Evolutionary conservation across 2,888 invertebrate species (phyloP), one percentile per base, ranked within the genome.

Genomic region (Heliconius cydno): DNA sequence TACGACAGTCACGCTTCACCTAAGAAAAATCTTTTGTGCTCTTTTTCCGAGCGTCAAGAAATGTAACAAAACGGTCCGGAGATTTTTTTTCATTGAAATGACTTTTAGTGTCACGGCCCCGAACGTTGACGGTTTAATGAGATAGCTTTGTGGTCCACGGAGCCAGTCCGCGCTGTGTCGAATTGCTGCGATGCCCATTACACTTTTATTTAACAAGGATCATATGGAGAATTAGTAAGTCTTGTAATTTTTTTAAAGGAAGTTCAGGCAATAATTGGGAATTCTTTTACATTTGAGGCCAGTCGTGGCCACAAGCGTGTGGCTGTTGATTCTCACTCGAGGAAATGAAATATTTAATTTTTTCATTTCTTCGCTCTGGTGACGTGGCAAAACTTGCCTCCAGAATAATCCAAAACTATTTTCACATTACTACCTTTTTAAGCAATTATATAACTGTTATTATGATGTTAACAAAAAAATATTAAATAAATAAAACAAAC

Each of bases 1-100:
- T 94, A 94, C 92, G 89, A 88, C 91, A 91, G 94, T 94, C 94
- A 94, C 93, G 94, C 93, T 92, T 92, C 91, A 88, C 90, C 93
- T 92, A 92, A 93, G 93, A 92, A 93, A 86, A 93, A 91, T 90
- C 92, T 93, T 93, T 94, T 93, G 93, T 94, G 91, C 91, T 90
- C 91, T 92, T 92, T 92, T 91, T 92, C 92, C 91, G 90, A 90
- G 90, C 91, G 90, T 91, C 89, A 90, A 93, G 92, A 92, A 93
- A 92, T 91, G 90, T 92, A 92, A 93, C 92, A 90, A 92, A 93
- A 92, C 90, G 89, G 90, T 88, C 89, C 86, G 88, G 87, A 87
- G 88, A 86, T 86, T 90, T 92, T 60, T 92, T 93, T 93, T 92
- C 86, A 87, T 89, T 85, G 89, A 92, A 93, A 92, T 92, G 90